A percentile compares a stretch with the other conserved stretches of the same genome.
Conservation (phyloP, 2,113 vertebrate genomes). For the Leucoraja erinaceus region DNA sequence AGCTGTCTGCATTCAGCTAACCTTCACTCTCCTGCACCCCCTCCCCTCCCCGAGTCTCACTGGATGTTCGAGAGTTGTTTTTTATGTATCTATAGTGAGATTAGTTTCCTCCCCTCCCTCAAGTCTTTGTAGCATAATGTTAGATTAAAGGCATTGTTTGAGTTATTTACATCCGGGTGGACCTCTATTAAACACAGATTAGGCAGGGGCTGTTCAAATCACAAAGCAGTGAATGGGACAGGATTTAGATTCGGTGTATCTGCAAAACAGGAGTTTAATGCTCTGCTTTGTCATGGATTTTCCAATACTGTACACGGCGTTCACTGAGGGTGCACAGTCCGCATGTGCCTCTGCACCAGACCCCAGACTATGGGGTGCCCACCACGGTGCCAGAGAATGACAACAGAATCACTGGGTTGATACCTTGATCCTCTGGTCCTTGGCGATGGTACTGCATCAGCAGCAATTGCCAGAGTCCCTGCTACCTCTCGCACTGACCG, state of each 20-base stretch:
- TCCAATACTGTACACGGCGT: conserved; percentile 63
- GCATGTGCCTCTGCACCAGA: neutral
- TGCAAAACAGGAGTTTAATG: conserved; percentile 65
- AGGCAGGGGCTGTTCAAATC: conserved; percentile 52
- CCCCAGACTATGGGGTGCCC: neutral
- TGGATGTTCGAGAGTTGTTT: neutral
- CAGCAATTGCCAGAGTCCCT: neutral
- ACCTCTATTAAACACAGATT: conserved; percentile 76
- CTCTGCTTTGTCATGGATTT: conserved; percentile 51
- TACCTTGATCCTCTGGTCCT: neutral
- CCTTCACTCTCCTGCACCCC: no score
- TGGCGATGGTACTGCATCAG: neutral
- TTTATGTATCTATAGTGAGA: conserved; percentile 2
- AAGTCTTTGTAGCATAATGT: conserved; percentile 59
- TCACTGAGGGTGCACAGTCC: neutral
- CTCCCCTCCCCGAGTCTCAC: neutral
- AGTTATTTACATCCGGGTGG: conserved; percentile 71
- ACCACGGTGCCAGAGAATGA: neutral
- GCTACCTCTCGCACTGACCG: neutral
- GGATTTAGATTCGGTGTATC: conserved; percentile 57
- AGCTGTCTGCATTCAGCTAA: no score
- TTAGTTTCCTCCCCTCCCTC: conserved; percentile 46
- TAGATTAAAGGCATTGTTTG: conserved; percentile 70
- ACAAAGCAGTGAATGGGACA: conserved; percentile 47
- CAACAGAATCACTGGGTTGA: neutral